Evolutionary conservation across 2,888 invertebrate genomes (phyloP).

Genomic region (Stomorhina lunata): DNA sequence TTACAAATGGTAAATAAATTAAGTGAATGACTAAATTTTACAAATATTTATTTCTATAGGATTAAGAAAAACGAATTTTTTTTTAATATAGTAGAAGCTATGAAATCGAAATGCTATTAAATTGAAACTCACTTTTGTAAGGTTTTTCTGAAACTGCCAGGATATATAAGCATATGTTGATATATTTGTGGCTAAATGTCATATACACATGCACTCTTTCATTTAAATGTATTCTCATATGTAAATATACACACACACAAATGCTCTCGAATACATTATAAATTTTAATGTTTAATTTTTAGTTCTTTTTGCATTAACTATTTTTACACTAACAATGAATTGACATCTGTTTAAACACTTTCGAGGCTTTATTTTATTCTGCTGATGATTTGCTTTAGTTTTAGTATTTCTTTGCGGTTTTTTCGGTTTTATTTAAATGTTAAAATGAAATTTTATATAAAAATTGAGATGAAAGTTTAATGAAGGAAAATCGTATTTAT

Average conservation of each 20-base stretch:
- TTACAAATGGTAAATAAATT: too few relatives aligned
- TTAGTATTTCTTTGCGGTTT: neutral
- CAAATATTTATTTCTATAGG: too few relatives aligned
- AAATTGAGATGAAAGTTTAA: slow-evolving; percentile 5
- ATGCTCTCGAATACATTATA: neutral
- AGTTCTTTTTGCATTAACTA: slow-evolving; percentile 19
- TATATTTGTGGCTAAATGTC: too few relatives aligned
- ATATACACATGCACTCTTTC: too few relatives aligned
- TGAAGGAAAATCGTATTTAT: too few relatives aligned
- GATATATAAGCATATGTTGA: too few relatives aligned
- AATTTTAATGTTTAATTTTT: slow-evolving; percentile 38
- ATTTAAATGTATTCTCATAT: neutral
- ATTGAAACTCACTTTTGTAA: too few relatives aligned
- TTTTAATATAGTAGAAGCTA: too few relatives aligned
- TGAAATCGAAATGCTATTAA: too few relatives aligned
- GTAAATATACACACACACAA: neutral
- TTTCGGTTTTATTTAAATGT: neutral
- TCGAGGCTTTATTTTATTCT: slow-evolving; percentile 44
- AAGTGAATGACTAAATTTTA: too few relatives aligned
- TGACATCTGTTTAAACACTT: slow-evolving; percentile 58
- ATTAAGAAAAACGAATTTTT: too few relatives aligned
- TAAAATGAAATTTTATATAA: slow-evolving; percentile 19
- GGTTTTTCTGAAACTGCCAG: too few relatives aligned
- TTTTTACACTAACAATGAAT: slow-evolving; percentile 26
- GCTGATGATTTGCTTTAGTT: slow-evolving; percentile 6